phyloP scores from a whole-genome alignment of 2,888 invertebrate species.

The Pristionchus mayeri region DNA sequence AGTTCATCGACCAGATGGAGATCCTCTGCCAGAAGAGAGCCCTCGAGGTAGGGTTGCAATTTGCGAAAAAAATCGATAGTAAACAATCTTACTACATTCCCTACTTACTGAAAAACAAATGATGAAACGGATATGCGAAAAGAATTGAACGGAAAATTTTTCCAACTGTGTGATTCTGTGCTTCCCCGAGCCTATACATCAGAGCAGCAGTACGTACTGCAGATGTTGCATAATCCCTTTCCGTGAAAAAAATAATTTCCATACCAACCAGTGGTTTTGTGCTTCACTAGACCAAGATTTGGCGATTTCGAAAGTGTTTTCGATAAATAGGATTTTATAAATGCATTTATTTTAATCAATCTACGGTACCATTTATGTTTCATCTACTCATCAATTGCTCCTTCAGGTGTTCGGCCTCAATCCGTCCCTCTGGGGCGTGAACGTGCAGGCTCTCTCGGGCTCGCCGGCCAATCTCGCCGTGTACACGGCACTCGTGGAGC shows the following conservation, averaged over 20 bases:
- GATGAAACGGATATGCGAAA: too few species aligned
- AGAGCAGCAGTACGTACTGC: too few species aligned
- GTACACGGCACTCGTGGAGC: slow-evolving; percentile 86
- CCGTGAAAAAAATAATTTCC: not conserved
- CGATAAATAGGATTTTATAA: not conserved
- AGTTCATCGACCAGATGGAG: slow-evolving; percentile 94
- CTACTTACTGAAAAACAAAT: too few species aligned
- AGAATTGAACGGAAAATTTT: not conserved
- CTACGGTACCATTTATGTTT: too few species aligned
- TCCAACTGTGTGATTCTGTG: not conserved
- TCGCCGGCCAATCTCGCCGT: slow-evolving; percentile 97
- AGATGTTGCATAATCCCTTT: too few species aligned
- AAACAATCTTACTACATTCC: too few species aligned
- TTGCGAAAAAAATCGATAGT: too few species aligned
- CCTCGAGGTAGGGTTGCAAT: slow-evolving; percentile 77
- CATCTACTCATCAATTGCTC: too few species aligned
- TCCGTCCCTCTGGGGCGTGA: slow-evolving; percentile 93
- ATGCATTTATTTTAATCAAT: not conserved
- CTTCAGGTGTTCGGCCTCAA: slow-evolving; percentile 86
- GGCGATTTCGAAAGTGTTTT: not conserved
- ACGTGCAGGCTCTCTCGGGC: slow-evolving; percentile 96
- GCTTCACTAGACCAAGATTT: not conserved
- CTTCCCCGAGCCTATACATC: not conserved
- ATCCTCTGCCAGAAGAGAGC: slow-evolving; percentile 89
- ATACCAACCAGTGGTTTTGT: not conserved